These are phyloP conservation scores for Crotalus viridis DNA, from an alignment of 2,113 vertebrate genomes.

Conservation along the genomic window DNA sequence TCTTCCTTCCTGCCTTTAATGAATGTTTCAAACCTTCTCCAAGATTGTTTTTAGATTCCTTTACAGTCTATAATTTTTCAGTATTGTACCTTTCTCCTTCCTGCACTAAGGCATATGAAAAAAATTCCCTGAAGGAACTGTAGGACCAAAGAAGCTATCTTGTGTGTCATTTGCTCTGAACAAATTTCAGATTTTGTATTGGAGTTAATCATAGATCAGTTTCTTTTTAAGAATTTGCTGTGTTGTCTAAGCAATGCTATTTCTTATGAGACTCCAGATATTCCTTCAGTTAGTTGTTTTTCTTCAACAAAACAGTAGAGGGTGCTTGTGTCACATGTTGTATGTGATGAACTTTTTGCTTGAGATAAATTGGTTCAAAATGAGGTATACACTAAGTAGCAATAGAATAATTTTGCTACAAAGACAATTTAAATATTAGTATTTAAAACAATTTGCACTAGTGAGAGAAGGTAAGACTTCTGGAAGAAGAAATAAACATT, in stretches of 20 bases:
- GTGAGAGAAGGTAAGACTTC: neutral
- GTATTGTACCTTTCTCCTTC: neutral
- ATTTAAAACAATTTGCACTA: neutral
- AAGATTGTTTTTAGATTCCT: neutral
- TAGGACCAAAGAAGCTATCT: neutral
- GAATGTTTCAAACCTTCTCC: neutral
- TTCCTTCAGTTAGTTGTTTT: neutral
- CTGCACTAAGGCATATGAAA: neutral
- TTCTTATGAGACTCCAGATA: accelerated
- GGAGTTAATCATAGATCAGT: neutral
- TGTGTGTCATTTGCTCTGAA: neutral
- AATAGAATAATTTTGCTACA: neutral
- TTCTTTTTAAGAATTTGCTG: neutral
- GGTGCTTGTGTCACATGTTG: slow-evolving; percentile 50
- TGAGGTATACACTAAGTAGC: neutral
- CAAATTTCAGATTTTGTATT: neutral
- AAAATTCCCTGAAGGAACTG: neutral
- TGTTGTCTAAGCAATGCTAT: neutral
- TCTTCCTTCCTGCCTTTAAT: neutral
- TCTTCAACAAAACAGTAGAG: slow-evolving; percentile 39
- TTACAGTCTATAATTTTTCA: neutral
- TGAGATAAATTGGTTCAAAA: neutral
- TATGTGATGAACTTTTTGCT: neutral
- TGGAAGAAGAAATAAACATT: neutral
- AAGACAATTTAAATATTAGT: neutral